These are phyloP conservation scores for Hirudinaria manillensis DNA, from an alignment of 2,888 invertebrate species.

Conservation along the genomic window DNA sequence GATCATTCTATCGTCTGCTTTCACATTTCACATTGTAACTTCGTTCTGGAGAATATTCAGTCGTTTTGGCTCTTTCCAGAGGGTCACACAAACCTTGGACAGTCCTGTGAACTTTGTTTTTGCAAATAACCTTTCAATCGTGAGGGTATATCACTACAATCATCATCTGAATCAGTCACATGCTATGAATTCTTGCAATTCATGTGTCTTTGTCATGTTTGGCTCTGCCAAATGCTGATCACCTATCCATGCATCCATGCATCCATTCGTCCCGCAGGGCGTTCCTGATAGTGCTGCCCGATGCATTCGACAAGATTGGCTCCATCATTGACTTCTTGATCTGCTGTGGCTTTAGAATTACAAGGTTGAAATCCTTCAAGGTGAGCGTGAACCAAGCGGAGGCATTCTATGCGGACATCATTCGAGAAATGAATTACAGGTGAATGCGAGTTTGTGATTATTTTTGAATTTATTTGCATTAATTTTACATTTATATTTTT, in stretches of 20 bases:
- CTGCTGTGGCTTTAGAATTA: conserved; percentile 59
- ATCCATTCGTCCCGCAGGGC: conserved; percentile 54
- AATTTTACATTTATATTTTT: neutral
- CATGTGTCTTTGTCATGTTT: neutral
- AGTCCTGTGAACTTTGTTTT: no score
- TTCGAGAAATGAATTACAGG: conserved; percentile 48
- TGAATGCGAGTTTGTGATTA: conserved; percentile 35
- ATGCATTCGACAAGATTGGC: conserved; percentile 66
- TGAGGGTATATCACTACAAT: neutral
- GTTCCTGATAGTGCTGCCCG: conserved; percentile 72
- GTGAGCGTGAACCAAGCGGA: conserved; percentile 65
- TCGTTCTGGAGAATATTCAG: no score
- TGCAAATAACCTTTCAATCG: neutral
- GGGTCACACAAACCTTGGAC: no score
- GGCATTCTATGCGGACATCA: conserved; percentile 57
- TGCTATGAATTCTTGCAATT: neutral
- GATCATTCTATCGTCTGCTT: no score
- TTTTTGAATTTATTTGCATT: neutral
- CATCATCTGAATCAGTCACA: neutral
- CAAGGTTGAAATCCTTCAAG: conserved; percentile 68
- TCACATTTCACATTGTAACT: neutral
- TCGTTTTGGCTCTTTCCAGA: no score
- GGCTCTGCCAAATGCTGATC: neutral
- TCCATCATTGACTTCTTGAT: conserved; percentile 67
- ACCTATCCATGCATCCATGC: neutral